Evolutionary conservation across 2,797 vertebrate genomes (phyloP).

Genomic region (Peromyscus nudipes): DNA sequence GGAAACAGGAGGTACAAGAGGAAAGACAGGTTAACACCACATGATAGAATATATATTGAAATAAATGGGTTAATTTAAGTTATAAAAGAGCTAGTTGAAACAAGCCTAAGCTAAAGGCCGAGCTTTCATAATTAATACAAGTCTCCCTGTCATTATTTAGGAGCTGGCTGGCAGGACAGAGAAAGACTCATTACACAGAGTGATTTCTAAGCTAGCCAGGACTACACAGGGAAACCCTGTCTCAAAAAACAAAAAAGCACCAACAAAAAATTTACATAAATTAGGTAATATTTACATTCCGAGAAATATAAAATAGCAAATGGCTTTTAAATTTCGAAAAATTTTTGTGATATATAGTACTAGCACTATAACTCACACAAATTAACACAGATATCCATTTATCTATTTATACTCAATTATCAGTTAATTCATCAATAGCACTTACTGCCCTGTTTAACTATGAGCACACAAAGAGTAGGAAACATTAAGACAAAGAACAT

Average conservation of each 20-base stretch:
- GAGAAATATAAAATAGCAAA: conserved; percentile 46
- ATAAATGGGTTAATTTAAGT: neutral
- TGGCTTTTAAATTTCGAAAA: conserved; percentile 57
- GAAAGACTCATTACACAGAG: neutral
- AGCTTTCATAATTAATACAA: neutral
- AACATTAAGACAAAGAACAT: conserved; percentile 1
- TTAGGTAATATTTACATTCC: conserved; percentile 35
- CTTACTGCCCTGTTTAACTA: conserved; percentile 26
- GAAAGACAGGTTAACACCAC: neutral
- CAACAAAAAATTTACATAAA: neutral
- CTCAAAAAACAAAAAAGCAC: neutral
- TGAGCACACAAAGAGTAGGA: neutral
- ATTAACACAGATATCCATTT: conserved; percentile 20
- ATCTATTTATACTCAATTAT: conserved; percentile 47
- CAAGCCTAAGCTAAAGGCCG: neutral
- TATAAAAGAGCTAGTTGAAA: neutral
- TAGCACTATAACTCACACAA: conserved; percentile 54
- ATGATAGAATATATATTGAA: neutral
- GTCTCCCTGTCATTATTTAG: neutral
- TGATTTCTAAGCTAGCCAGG: neutral
- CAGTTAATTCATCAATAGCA: neutral
- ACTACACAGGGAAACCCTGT: neutral
- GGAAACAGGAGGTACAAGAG: neutral
- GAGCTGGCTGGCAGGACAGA: neutral
- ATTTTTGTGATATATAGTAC: neutral